A percentile compares a stretch with the other conserved stretches of the same genome.
Conservation (phyloP, 2,888 invertebrate genomes). For the Allophyes oxyacanthae region DNA sequence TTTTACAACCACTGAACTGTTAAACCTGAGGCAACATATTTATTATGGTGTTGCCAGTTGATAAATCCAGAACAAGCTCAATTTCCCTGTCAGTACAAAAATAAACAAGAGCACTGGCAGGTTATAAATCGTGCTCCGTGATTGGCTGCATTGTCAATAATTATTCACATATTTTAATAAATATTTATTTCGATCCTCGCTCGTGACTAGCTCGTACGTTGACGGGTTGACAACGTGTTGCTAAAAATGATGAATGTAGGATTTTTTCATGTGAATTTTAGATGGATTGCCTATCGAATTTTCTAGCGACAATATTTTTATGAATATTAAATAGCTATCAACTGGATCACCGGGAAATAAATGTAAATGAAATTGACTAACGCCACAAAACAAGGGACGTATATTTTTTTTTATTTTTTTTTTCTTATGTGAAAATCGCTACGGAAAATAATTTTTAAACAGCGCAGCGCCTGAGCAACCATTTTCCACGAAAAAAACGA, state of each 20-base stretch:
- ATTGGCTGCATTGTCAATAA: conserved; percentile 65
- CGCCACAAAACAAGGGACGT: too few species aligned
- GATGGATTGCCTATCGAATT: conserved; percentile 36
- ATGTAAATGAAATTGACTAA: conserved; percentile 5
- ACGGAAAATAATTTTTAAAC: too few species aligned
- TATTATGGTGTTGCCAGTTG: conserved; percentile 38
- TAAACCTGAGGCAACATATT: conserved; percentile 49
- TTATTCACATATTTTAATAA: conserved; percentile 65
- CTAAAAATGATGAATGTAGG: conserved; percentile 55
- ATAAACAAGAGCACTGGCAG: conserved; percentile 60
- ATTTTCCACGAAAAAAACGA: too few species aligned
- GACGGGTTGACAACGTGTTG: conserved; percentile 54
- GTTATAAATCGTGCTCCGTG: conserved; percentile 61
- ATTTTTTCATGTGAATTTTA: conserved; percentile 42
- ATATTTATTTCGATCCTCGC: conserved; percentile 63
- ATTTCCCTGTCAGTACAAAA: conserved; percentile 65
- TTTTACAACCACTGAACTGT: conserved; percentile 45
- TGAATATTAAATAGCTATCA: conserved; percentile 35
- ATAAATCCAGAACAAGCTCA: conserved; percentile 53
- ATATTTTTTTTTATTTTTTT: too few species aligned
- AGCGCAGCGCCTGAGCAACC: too few species aligned
- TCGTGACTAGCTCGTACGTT: conserved; percentile 32
- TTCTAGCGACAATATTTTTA: conserved; percentile 30
- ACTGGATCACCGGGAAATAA: conserved; percentile 14
- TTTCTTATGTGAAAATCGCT: too few species aligned